Evolutionary conservation across 2,797 vertebrate species (phyloP).

Genomic region (Gephyroberyx darwinii): DNA sequence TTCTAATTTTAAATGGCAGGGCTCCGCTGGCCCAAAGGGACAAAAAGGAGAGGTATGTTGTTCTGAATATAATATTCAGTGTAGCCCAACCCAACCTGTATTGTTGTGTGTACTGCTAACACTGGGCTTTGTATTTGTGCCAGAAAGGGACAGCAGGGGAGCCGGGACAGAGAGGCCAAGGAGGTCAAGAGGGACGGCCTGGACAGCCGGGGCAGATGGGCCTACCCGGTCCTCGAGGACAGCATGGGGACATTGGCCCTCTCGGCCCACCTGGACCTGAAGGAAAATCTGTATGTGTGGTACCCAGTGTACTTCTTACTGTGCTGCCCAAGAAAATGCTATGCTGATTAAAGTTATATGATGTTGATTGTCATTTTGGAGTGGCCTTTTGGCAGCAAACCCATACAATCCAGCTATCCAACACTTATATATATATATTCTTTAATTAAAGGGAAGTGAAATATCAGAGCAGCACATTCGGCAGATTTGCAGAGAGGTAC

Average conservation of each 20-base stretch:
- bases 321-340: too few species aligned
- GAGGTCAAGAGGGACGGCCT: constrained; percentile 87
- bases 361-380: background rate
- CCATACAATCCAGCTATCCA: background rate
- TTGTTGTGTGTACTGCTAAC: constrained; percentile 52
- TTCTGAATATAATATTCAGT: constrained; percentile 33
- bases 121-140: constrained; percentile 70
- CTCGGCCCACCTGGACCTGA: constrained; percentile 88
- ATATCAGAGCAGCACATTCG: constrained; percentile 92
- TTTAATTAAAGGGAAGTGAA: constrained; percentile 84
- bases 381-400: background rate
- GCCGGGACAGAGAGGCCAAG: constrained; percentile 83
- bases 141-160: constrained; percentile 95
- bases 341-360: background rate
- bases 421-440: constrained; percentile 36
- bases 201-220: constrained; percentile 87
- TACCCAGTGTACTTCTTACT: background rate
- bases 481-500: constrained; percentile 92
- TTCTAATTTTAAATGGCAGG: constrained; percentile 81
- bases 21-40: constrained; percentile 83
- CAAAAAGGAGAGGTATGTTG: constrained; percentile 89
- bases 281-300: constrained; percentile 88
- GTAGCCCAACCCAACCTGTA: background rate
- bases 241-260: constrained; percentile 83
- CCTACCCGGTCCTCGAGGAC: constrained; percentile 84